Base-by-base conservation (phyloP, 2,797 vertebrate species). In the Sebastes umbrosus region DNA sequence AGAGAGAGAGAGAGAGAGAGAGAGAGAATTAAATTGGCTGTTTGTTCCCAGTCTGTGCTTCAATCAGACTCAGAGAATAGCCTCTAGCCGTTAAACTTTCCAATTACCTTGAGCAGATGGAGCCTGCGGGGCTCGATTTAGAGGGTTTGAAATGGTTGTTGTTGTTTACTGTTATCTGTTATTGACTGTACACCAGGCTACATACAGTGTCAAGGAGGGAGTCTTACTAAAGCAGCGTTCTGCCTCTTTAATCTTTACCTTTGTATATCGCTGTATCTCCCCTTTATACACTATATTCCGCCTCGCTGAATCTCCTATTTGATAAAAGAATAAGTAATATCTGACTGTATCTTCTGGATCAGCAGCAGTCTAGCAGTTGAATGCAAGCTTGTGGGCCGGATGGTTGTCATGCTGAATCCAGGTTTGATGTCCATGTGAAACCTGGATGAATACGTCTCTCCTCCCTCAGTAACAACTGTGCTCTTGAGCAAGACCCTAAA, bases 21-120 rank as follows among this genome's bases (percentile, higher is more conserved):
- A 87, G 60, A 54, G 75, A 77, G 75, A 77, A 87, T 89, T 87
- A 91, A 91, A 94, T 92, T 91, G 91, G 82, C 57, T 90, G 88
- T 90, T 93, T 93, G 89, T 89, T 90, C 67, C 65, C 79, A 73
- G 78, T 57, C 76, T 82, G 76, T 27, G 74, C 82, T 88, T 91
- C 90, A 92, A 86, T 91, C 91, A 93, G 88, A 91, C 65, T 52
- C 71, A 85, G 89, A 92, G 87, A 90, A 88, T 84, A 86, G 92
- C 91, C 84, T 90, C 57, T 59, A 88, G 89, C 84, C 18, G 73
- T 91, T 92, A 92, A 93, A 93, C 92, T 93, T 93, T 94, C 87
- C 93, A 93, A 94, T 94, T 94, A 94, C 91, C 86, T 82, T 80
- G 83, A 90, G 92, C 91, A 93, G 90, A 94, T 90, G 84, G 90